A percentile compares a stretch with the other conserved stretches of the same genome.
phyloP scores from a whole-genome alignment of 1,140 invertebrate species.

The Drosophila varians region DNA sequence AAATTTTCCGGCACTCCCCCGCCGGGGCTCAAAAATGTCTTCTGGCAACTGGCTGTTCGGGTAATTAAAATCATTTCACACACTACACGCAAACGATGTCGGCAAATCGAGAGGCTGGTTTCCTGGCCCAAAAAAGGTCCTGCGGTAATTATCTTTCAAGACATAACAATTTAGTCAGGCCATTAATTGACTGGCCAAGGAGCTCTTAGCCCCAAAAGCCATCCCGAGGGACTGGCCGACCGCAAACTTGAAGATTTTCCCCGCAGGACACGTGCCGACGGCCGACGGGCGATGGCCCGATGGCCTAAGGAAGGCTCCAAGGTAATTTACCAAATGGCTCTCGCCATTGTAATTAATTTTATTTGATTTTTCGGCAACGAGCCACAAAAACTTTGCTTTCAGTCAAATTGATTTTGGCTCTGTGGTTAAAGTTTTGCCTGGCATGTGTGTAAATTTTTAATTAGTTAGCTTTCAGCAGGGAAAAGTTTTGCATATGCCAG shows the following conservation, averaged over 20 bases:
- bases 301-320: conserved; percentile 36
- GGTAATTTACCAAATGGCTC: conserved; percentile 77
- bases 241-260: conserved; percentile 43
- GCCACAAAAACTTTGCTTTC: conserved; percentile 71
- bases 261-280: conserved; percentile 61
- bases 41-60: conserved; percentile 8
- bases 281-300: too few species aligned
- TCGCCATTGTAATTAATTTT: conserved; percentile 74
- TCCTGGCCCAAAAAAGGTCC: conserved; percentile 43
- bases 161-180: conserved; percentile 81
- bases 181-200: conserved; percentile 68
- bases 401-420: conserved; percentile 71
- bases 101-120: conserved; percentile 50
- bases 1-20: conserved; percentile 37
- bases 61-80: conserved; percentile 83
- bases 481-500: conserved; percentile 61
- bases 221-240: conserved; percentile 29
- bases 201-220: not conserved
- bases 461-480: conserved; percentile 68
- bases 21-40: conserved; percentile 48
- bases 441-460: conserved; percentile 70
- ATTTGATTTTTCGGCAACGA: conserved; percentile 64
- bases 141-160: conserved; percentile 77
- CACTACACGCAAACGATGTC: conserved; percentile 63
- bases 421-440: conserved; percentile 42